A percentile compares a stretch with the other conserved stretches of the same genome.
Conservation (phyloP, 2,113 vertebrate species). For the Lathamus discolor region DNA sequence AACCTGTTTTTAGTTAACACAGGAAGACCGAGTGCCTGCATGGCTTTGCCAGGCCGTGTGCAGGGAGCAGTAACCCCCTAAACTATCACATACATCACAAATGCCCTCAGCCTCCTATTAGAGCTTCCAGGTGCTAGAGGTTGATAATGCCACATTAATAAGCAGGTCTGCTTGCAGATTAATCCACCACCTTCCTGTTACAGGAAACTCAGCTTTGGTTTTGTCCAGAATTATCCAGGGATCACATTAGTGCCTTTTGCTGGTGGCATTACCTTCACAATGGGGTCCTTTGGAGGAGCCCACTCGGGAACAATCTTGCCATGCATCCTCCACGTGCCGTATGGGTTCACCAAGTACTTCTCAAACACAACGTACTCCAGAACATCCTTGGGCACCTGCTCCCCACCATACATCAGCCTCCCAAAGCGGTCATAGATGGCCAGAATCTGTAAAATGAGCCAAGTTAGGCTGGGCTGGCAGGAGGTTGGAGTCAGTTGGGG, state of each 20-base stretch:
- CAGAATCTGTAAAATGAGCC: constrained; percentile 73
- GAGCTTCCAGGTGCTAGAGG: background rate
- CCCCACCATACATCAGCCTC: constrained; percentile 87
- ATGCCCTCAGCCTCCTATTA: background rate
- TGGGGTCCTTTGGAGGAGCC: constrained; percentile 86
- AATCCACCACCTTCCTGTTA: fast-evolving
- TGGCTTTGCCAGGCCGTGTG: fast-evolving
- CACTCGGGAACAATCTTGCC: constrained; percentile 77
- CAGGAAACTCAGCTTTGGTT: background rate
- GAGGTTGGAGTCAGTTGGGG: background rate
- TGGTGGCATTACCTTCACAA: constrained; percentile 82
- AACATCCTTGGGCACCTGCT: constrained; percentile 86
- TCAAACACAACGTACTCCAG: constrained; percentile 93
- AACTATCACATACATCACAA: background rate
- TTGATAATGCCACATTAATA: background rate
- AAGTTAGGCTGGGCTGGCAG: fast-evolving
- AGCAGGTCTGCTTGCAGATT: background rate
- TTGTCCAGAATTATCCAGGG: background rate
- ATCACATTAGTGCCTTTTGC: background rate
- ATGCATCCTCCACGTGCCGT: constrained; percentile 78
- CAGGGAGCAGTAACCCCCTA: background rate
- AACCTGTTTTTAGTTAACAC: background rate
- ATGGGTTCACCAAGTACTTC: constrained; percentile 84
- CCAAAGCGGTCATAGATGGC: constrained; percentile 95
- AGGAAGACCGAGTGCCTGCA: background rate